These are phyloP conservation scores for Nasonia longicornis DNA, from an alignment of 1,140 invertebrate genomes.

Conservation along the genomic window DNA sequence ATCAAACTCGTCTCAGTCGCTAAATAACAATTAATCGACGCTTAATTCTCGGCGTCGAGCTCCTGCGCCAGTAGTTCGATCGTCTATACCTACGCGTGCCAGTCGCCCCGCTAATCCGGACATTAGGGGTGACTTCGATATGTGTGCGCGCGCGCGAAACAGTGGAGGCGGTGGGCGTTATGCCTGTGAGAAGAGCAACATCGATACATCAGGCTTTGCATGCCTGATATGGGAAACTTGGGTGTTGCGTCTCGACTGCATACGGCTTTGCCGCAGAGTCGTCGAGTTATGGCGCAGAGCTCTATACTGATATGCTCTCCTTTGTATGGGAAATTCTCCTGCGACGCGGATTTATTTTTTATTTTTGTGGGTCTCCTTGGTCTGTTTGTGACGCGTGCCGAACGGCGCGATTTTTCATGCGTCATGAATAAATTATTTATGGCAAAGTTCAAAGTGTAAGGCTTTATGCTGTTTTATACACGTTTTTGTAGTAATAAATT, in stretches of 20 bases:
- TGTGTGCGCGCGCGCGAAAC: conserved; percentile 51
- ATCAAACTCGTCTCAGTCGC: conserved; percentile 19
- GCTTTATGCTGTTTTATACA: no score
- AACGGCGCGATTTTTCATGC: background rate
- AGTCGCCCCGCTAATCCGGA: conserved; percentile 59
- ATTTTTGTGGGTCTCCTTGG: background rate
- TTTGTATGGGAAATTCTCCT: background rate
- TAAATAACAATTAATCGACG: conserved; percentile 43
- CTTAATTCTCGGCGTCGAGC: conserved; percentile 23
- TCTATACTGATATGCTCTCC: background rate
- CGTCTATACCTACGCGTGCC: background rate
- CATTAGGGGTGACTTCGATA: conserved; percentile 66
- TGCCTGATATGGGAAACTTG: conserved; percentile 68
- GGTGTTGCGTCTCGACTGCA: background rate
- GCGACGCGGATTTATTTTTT: background rate
- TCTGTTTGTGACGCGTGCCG: background rate
- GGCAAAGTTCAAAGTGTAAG: background rate
- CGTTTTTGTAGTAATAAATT: no score
- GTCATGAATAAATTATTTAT: background rate
- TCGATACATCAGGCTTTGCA: conserved; percentile 71
- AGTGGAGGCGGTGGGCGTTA: conserved; percentile 60
- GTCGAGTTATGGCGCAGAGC: conserved; percentile 1
- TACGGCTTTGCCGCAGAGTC: background rate
- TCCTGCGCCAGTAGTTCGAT: background rate
- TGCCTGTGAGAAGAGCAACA: conserved; percentile 51